Evolutionary conservation across 2,797 vertebrate genomes (phyloP).

Genomic region (Eospalax fontanierii): DNA sequence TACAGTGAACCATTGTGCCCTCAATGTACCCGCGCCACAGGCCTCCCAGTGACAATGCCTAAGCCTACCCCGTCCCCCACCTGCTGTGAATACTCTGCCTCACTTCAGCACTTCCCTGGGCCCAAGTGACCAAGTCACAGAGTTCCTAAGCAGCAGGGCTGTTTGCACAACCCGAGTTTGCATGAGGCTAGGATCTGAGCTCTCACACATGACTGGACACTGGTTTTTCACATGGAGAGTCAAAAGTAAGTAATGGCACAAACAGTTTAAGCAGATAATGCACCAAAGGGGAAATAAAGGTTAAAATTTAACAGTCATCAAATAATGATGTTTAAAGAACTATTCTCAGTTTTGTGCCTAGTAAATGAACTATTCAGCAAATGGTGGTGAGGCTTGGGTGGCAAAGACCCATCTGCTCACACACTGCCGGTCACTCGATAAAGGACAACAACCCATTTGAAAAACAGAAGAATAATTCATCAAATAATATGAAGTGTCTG

Average conservation of each 20-base stretch:
- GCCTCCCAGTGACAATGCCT: not conserved
- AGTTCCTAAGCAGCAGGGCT: not conserved
- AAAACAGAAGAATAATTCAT: not conserved
- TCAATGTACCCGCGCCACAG: not conserved
- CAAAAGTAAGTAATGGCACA: not conserved
- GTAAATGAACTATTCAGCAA: not conserved
- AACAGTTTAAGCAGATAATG: constrained; percentile 24
- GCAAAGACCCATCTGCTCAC: not conserved
- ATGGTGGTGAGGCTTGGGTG: not conserved
- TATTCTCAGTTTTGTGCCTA: not conserved
- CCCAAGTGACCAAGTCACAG: not conserved
- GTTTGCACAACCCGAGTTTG: not conserved
- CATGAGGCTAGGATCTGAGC: not conserved
- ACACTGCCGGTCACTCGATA: not conserved
- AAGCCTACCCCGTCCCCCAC: not conserved
- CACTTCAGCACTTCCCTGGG: not conserved
- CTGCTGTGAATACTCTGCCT: not conserved
- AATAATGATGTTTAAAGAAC: constrained; percentile 26
- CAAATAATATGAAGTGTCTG: not conserved
- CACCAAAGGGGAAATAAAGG: constrained; percentile 34
- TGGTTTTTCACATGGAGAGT: not conserved
- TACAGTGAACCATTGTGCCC: not conserved
- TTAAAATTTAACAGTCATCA: constrained; percentile 70
- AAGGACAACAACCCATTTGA: not conserved
- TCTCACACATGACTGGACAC: not conserved